Conservation (phyloP, 2,797 vertebrate species). For the Helicolenus hilgendorfi region DNA sequence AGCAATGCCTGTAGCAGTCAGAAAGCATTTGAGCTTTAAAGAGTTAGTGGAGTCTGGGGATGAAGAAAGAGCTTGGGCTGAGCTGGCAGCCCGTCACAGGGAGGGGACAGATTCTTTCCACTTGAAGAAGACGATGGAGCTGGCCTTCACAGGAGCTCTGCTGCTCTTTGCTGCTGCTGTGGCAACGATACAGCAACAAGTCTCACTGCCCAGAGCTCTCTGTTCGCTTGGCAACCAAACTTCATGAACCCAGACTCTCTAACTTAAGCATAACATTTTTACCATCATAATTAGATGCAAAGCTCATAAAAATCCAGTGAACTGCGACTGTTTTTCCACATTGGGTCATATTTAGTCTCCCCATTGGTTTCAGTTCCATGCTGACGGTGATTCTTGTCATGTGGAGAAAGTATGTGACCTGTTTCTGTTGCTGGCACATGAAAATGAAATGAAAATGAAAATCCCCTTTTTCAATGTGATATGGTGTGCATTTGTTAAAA, state of each 20-base stretch:
- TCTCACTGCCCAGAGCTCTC: conserved; percentile 52
- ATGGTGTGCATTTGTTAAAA: conserved; percentile 18
- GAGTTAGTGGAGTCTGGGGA: conserved; percentile 61
- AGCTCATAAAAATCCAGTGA: conserved; percentile 44
- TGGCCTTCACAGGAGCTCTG: conserved; percentile 69
- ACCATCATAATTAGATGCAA: conserved; percentile 55
- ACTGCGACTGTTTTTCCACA: conserved; percentile 55
- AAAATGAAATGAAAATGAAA: not conserved
- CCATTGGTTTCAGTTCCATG: conserved; percentile 14
- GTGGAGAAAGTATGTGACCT: conserved; percentile 30
- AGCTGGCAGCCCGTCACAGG: conserved; percentile 80
- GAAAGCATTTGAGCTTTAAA: conserved; percentile 55
- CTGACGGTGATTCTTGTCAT: conserved; percentile 21
- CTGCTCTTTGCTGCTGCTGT: conserved; percentile 73
- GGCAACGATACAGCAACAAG: conserved; percentile 81
- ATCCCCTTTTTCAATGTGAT: conserved; percentile 1
- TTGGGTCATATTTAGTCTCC: conserved; percentile 33
- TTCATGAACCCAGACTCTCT: conserved; percentile 53
- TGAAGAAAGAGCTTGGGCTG: conserved; percentile 60
- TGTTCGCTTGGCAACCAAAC: conserved; percentile 64
- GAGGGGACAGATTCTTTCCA: conserved; percentile 88
- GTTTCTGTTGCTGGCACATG: conserved; percentile 3
- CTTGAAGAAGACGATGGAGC: conserved; percentile 79
- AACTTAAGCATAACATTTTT: conserved; percentile 43
- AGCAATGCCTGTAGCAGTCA: conserved; percentile 36